phyloP scores from a whole-genome alignment of 2,888 invertebrate genomes.

The Abrostola tripartita region DNA sequence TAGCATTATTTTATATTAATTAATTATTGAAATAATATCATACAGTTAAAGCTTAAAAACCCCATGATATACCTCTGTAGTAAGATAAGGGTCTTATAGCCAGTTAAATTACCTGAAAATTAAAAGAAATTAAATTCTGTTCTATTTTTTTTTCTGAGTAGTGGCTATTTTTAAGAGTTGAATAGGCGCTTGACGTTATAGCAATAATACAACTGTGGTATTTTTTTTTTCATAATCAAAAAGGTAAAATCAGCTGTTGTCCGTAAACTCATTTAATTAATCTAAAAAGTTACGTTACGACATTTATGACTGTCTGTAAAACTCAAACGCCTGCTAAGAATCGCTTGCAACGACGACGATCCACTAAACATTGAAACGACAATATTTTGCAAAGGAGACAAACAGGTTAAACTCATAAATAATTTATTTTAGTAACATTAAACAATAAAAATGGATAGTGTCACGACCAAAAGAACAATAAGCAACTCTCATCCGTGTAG shows the following conservation, averaged over 20 bases:
- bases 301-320: not conserved
- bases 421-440: constrained; percentile 15
- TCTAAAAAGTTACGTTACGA: not conserved
- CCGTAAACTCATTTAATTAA: too few species aligned
- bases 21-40: not conserved
- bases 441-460: constrained; percentile 28
- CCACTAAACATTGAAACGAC: not conserved
- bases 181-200: too few species aligned
- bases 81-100: too few species aligned
- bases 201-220: too few species aligned
- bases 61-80: too few species aligned
- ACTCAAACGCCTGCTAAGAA: constrained; percentile 35
- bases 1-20: constrained; percentile 36
- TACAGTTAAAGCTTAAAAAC: too few species aligned
- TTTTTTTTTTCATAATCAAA: too few species aligned
- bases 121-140: too few species aligned
- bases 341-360: constrained; percentile 13
- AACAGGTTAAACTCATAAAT: constrained; percentile 20
- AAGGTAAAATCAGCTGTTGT: too few species aligned
- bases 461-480: constrained; percentile 41
- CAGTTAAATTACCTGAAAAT: too few species aligned
- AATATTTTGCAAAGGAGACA: constrained; percentile 17
- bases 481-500: constrained; percentile 46
- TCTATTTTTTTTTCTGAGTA: too few species aligned
- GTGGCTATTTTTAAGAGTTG: too few species aligned